Conservation (phyloP, 2,888 invertebrate genomes). For the Callinectes sapidus region DNA sequence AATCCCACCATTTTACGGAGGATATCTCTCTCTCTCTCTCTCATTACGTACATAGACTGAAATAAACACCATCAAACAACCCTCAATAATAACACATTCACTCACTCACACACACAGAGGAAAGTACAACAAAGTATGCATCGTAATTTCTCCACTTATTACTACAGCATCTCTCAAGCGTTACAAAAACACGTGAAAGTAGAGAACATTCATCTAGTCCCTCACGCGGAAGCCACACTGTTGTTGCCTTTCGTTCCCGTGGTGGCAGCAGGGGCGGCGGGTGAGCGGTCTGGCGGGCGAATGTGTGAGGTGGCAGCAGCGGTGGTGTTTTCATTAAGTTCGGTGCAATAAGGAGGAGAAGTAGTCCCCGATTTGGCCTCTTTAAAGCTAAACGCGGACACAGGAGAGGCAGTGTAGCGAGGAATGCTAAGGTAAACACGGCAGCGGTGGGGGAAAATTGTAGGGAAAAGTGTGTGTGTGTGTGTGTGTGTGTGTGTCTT, state of each 20-base stretch:
- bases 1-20: not conserved
- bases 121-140: not conserved
- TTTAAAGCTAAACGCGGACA: not conserved
- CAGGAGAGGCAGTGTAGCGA: not conserved
- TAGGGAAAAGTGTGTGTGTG: not conserved
- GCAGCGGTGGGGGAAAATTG: not conserved
- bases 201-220: not conserved
- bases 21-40: not conserved
- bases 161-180: not conserved
- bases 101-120: not conserved
- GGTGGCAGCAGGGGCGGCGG: not conserved
- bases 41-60: not conserved
- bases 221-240: not conserved
- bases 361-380: slow-evolving; percentile 3
- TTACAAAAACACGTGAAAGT: not conserved
- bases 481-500: slow-evolving; percentile 25
- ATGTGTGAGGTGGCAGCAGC: not conserved
- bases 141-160: not conserved
- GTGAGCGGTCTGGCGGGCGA: not conserved
- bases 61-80: not conserved
- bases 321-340: slow-evolving; percentile 14
- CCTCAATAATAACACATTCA: not conserved
- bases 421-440: not conserved
- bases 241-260: not conserved
- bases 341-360: not conserved